phyloP scores from a whole-genome alignment of 1,140 invertebrate genomes.

The Apis cerana region DNA sequence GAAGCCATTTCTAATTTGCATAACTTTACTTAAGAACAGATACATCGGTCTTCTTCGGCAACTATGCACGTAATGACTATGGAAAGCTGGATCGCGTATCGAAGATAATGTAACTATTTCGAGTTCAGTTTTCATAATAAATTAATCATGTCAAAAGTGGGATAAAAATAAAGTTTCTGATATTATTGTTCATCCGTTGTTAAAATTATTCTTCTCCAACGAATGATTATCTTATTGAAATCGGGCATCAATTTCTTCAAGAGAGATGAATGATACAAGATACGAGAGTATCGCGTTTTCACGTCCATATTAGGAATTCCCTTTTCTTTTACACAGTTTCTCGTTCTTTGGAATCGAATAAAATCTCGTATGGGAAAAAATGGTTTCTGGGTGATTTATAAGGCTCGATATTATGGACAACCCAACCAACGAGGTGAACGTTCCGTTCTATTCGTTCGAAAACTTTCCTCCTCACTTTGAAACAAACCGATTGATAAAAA shows the following conservation, averaged over 20 bases:
- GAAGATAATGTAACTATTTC: no score
- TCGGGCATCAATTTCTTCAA: neutral
- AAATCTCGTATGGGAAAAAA: neutral
- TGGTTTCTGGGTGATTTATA: neutral
- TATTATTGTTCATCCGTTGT: no score
- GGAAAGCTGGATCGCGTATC: no score
- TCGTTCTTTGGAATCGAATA: conserved; percentile 8
- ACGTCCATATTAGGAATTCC: neutral
- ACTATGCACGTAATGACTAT: no score
- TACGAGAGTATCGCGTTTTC: neutral
- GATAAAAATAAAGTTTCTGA: neutral
- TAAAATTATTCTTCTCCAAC: neutral
- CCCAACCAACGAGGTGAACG: conserved; percentile 1
- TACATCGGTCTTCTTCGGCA: neutral
- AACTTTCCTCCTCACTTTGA: conserved; percentile 3
- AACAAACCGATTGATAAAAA: conserved; percentile 1
- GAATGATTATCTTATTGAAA: neutral
- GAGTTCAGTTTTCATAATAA: no score
- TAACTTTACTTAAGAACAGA: neutral
- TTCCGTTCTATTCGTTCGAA: neutral
- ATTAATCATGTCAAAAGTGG: neutral
- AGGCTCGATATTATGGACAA: conserved; percentile 13
- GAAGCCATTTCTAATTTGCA: conserved; percentile 4
- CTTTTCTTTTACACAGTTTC: neutral
- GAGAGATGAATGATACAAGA: neutral